Evolutionary conservation across 35 echinoderm and acorn worm species (phyloP).

Genomic region (Anneissia japonica): DNA sequence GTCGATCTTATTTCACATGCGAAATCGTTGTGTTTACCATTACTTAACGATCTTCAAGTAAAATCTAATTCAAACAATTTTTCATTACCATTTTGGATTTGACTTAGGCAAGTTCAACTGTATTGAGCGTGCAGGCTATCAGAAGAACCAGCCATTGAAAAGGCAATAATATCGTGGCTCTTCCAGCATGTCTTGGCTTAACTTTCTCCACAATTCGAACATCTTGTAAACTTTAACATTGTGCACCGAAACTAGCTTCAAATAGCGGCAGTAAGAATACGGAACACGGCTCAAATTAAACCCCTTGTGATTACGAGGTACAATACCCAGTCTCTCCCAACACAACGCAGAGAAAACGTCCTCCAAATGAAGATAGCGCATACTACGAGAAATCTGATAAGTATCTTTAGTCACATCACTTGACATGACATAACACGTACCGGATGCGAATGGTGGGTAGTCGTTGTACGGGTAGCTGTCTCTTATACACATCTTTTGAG

Average conservation of each 20-base stretch:
- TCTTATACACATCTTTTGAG: too few relatives aligned
- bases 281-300: not conserved
- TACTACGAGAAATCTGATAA: not conserved
- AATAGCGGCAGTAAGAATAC: not conserved
- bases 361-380: not conserved
- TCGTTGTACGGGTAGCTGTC: constrained; percentile 37
- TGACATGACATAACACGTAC: constrained; percentile 73
- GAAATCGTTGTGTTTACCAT: too few relatives aligned
- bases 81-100: too few relatives aligned
- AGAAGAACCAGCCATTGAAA: not conserved
- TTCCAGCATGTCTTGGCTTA: not conserved
- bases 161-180: not conserved
- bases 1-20: too few relatives aligned
- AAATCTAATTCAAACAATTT: too few relatives aligned
- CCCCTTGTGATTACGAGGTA: not conserved
- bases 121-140: too few relatives aligned
- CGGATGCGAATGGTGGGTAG: constrained; percentile 70
- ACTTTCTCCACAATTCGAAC: not conserved
- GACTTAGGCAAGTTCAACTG: too few relatives aligned
- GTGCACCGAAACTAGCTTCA: not conserved
- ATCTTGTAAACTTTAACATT: not conserved
- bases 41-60: too few relatives aligned
- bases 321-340: not conserved
- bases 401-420: constrained; percentile 11
- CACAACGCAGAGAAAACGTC: not conserved